phyloP scores from a whole-genome alignment of 1,140 invertebrate genomes.

The Sminthurides bifidus region DNA sequence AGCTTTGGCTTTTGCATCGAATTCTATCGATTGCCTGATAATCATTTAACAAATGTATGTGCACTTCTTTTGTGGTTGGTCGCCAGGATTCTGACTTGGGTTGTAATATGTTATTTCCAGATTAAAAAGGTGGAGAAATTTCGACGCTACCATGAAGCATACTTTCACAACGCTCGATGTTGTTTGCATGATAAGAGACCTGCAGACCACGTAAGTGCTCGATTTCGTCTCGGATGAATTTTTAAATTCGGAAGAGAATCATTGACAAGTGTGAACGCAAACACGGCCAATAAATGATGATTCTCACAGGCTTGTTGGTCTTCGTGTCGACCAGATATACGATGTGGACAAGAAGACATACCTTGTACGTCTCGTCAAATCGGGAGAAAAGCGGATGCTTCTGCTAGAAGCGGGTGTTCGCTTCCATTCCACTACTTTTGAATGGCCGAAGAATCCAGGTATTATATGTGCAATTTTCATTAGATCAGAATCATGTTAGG shows the following conservation, averaged over 20 bases:
- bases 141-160: conserved; percentile 29
- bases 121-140: no score
- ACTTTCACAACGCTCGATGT: conserved; percentile 29
- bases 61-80: no score
- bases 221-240: not conserved
- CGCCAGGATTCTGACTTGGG: no score
- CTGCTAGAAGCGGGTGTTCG: conserved; percentile 88
- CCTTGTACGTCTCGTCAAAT: conserved; percentile 72
- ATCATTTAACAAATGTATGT: no score
- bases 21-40: no score
- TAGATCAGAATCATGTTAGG: no score
- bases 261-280: no score
- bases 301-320: conserved; percentile 59
- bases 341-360: conserved; percentile 96
- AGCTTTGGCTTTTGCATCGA: no score
- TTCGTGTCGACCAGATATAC: conserved; percentile 93
- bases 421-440: conserved; percentile 87
- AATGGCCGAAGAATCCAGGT: conserved; percentile 89
- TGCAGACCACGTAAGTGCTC: not conserved
- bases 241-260: not conserved
- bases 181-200: conserved; percentile 22
- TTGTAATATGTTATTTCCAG: no score
- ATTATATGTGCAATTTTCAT: conserved; percentile 1
- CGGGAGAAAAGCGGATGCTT: conserved; percentile 71
- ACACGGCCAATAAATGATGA: no score